Evolutionary conservation across 2,888 invertebrate genomes (phyloP), one percentile per base, ranked within the genome.

Genomic region (Artemia sinica): DNA sequence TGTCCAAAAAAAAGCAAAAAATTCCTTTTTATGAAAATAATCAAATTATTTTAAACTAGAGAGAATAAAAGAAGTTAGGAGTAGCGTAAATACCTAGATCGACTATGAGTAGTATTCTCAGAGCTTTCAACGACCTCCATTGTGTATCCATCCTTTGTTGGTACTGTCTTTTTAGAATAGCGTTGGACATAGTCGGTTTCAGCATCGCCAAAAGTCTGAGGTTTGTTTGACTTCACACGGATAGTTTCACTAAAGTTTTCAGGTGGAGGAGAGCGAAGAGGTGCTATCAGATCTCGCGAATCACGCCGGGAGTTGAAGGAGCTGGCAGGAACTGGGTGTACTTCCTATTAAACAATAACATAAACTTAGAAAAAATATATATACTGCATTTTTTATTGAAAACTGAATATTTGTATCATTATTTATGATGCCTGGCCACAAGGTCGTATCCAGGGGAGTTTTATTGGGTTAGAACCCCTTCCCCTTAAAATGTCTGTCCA

Each of bases 91-190:
- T 66, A 70, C 41, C 68, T 48, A 8, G 70, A 70, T 9, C 68
- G 50, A 41, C 86, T 86, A 66, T 86, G 82, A 4, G 85, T 85
- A 75, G 85, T 86, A 10, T 84, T 84, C 77, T 86, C 86, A 69
- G 84, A 84, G 0, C 86, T 85, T 75, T 86, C 84, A 66, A 86
- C 84, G 58, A 86, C 84, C 77, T 86, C 85, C 73, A 84, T 80
- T 9, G 82, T 80, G 49, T 84, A 81, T 0, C 86, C 85, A 74
- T 84, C 82, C 75, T 81, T 83, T 1, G 83, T 79, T 13, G 86
- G 86, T 67, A 86, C 79, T 2, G 84, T 82, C 78, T 86, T 86
- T 77, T 86, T 86, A 72, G 83, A 83, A 73, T 84, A 83, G 66
- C 83, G 86, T 75, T 85, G 84, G 14, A 85, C 84, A 9, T 67